Conservation (phyloP, 2,113 vertebrate genomes). For the Orycteropus afer region DNA sequence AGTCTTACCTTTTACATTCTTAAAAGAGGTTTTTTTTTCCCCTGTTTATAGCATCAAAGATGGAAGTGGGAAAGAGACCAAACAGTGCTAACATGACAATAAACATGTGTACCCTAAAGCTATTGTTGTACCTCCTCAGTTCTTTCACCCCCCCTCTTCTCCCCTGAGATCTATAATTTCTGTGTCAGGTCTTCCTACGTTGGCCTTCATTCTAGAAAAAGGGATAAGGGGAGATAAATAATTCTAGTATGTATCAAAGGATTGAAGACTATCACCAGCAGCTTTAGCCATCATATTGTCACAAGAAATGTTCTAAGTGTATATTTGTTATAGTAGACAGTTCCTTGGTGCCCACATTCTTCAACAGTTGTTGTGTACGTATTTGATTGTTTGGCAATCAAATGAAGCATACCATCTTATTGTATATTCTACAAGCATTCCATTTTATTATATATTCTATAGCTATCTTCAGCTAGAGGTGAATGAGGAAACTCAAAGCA, state of each 20-base stretch:
- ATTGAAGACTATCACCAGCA: neutral
- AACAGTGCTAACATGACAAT: neutral
- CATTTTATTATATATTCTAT: neutral
- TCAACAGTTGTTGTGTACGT: neutral
- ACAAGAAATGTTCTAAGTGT: neutral
- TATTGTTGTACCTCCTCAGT: neutral
- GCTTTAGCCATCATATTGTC: neutral
- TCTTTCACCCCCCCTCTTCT: neutral
- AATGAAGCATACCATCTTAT: neutral
- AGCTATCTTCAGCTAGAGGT: neutral
- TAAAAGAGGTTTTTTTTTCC: neutral
- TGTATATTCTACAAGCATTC: neutral
- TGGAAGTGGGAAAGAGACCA: neutral
- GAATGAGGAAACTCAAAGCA: conserved; percentile 29
- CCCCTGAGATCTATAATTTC: neutral
- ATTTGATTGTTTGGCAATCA: neutral
- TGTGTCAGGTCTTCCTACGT: neutral
- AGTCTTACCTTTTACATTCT: neutral
- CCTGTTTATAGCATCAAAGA: neutral
- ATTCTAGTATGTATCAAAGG: neutral
- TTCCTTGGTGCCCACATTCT: neutral
- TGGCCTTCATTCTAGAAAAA: neutral
- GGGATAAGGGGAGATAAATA: neutral
- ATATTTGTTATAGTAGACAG: neutral
- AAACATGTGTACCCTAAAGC: neutral